These are phyloP conservation scores for Spilarctia lutea DNA, from an alignment of 2,888 invertebrate species.

Conservation along the genomic window DNA sequence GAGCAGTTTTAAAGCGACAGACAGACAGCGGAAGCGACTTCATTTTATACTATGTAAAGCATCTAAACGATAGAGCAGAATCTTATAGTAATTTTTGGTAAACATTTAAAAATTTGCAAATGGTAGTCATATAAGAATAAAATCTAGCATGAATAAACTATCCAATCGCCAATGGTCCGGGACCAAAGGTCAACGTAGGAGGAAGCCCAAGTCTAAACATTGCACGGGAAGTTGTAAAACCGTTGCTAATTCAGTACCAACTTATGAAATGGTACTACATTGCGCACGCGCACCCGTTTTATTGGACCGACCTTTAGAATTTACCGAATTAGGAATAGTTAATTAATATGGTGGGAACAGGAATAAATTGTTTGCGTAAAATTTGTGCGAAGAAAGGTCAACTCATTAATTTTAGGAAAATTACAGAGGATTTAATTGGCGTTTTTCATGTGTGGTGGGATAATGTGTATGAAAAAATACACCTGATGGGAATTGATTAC, in stretches of 20 bases:
- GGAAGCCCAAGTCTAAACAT: slow-evolving; percentile 60
- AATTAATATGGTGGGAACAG: slow-evolving; percentile 3
- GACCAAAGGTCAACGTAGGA: slow-evolving; percentile 25
- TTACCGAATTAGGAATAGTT: slow-evolving; percentile 10
- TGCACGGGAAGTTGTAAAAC: slow-evolving; percentile 53
- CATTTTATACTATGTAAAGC: no score
- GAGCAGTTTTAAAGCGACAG: no score
- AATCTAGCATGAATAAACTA: neutral
- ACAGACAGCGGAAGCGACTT: no score
- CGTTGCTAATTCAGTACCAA: slow-evolving; percentile 49
- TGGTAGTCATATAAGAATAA: neutral
- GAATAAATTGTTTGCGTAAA: neutral
- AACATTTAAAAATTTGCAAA: neutral
- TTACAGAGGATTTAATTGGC: neutral
- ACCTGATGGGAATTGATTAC: no score
- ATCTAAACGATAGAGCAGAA: no score
- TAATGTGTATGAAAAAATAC: no score
- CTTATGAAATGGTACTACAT: slow-evolving; percentile 38
- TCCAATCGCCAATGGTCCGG: slow-evolving; percentile 2
- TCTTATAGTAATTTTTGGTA: no score
- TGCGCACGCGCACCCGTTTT: slow-evolving; percentile 22
- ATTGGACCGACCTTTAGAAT: slow-evolving; percentile 23
- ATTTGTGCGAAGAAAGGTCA: slow-evolving; percentile 1
- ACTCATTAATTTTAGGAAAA: neutral
- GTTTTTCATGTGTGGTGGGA: neutral